phyloP scores from a whole-genome alignment of 2,797 vertebrate genomes.

The Glyptemys insculpta region DNA sequence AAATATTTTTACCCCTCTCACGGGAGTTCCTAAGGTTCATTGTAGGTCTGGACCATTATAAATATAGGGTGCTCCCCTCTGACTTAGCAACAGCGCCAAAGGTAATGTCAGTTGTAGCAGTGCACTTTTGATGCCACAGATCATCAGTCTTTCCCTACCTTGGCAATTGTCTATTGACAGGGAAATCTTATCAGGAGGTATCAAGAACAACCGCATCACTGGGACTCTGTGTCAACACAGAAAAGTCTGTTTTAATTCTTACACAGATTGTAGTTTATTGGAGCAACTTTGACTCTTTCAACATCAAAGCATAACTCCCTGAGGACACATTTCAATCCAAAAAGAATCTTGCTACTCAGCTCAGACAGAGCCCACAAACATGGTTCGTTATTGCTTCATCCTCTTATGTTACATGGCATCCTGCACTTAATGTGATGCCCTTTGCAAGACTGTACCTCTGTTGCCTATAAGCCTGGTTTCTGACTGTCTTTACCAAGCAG shows the following conservation, averaged over 20 bases:
- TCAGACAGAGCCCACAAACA: background rate
- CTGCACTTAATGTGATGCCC: background rate
- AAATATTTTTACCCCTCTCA: no score
- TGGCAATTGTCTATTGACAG: background rate
- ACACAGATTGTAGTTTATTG: background rate
- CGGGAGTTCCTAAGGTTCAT: no score
- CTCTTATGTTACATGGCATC: background rate
- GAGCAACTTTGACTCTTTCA: background rate
- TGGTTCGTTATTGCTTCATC: background rate
- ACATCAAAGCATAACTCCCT: background rate
- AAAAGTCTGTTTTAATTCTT: background rate
- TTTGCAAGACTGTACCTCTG: background rate
- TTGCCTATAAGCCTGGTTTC: background rate
- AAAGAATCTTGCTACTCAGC: background rate
- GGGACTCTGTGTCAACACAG: background rate
- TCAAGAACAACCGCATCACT: background rate
- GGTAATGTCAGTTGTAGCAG: no score
- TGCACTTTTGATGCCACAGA: no score
- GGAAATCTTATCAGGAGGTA: background rate
- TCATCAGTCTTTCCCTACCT: no score
- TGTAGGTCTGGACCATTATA: no score
- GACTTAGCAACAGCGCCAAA: no score
- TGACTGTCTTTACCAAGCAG: background rate
- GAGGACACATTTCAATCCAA: background rate
- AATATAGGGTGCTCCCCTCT: no score